A percentile compares a stretch with the other conserved stretches of the same genome.
Evolutionary conservation across 2,888 invertebrate genomes (phyloP).

Genomic region (Invenusta paracnida): DNA sequence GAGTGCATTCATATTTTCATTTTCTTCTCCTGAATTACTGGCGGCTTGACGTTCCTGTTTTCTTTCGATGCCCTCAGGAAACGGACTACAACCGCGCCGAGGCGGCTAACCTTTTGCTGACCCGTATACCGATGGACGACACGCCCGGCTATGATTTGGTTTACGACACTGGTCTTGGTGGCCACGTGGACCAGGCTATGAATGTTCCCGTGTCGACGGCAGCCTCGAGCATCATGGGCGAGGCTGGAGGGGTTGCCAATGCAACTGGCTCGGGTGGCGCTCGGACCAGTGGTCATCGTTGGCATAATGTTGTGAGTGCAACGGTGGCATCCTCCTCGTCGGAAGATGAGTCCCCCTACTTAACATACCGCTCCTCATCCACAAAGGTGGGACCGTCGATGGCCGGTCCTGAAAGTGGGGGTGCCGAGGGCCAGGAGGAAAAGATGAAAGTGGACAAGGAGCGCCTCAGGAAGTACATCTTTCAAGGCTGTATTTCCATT

Average conservation of each 20-base stretch:
- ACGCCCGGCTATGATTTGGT: background rate
- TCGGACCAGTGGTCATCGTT: background rate
- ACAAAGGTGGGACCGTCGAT: background rate
- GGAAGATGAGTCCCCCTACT: background rate
- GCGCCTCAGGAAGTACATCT: background rate
- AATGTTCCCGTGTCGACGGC: no score
- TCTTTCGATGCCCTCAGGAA: background rate
- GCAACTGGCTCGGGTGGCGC: background rate
- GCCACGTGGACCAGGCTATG: no score
- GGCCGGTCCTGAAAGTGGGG: background rate
- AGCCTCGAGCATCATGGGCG: background rate
- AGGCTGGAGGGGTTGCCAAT: background rate
- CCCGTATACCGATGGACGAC: background rate
- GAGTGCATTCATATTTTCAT: background rate
- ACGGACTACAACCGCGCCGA: constrained; percentile 7
- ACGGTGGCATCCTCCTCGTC: background rate
- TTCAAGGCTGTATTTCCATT: background rate
- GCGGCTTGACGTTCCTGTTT: background rate
- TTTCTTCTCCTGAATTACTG: background rate
- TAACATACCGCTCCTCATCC: background rate
- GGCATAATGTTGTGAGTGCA: background rate
- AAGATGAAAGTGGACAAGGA: background rate
- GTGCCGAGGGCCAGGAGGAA: background rate
- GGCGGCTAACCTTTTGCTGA: background rate
- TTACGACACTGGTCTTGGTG: background rate